Percentiles rank a stretch among this genome's conserved stretches.
phyloP scores from a whole-genome alignment of 1,140 invertebrate genomes.

The Bombus ignitus region DNA sequence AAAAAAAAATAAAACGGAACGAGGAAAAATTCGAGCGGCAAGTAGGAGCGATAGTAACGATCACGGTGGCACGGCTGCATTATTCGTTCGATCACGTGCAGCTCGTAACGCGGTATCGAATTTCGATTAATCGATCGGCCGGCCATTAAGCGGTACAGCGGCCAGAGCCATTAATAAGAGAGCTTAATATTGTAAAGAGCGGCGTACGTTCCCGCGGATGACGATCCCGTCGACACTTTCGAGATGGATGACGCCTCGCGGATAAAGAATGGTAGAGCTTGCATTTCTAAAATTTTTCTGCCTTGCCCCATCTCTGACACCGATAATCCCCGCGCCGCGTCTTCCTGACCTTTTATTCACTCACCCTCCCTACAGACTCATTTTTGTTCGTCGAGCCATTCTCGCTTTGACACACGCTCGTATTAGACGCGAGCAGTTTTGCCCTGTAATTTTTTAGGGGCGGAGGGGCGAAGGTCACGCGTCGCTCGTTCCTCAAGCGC shows the following conservation, averaged over 20 bases:
- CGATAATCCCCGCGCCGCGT: background rate
- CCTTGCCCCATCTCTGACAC: background rate
- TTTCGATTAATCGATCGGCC: constrained; percentile 80
- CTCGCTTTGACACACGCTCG: constrained; percentile 56
- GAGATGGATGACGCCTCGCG: constrained; percentile 64
- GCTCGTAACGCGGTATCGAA: constrained; percentile 74
- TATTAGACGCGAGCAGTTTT: constrained; percentile 42
- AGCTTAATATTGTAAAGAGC: constrained; percentile 77
- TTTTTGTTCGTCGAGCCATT: constrained; percentile 59
- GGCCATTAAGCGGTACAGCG: constrained; percentile 68
- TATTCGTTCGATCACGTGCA: constrained; percentile 53
- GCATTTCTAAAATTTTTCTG: constrained; percentile 66
- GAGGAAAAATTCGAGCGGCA: background rate
- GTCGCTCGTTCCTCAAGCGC: background rate
- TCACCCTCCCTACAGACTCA: constrained; percentile 38
- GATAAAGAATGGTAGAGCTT: constrained; percentile 48
- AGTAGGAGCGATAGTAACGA: background rate
- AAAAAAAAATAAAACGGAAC: background rate
- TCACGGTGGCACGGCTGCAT: constrained; percentile 24
- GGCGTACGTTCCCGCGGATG: constrained; percentile 44
- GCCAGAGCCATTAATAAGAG: constrained; percentile 78
- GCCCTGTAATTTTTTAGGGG: constrained; percentile 64
- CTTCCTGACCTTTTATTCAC: constrained; percentile 38
- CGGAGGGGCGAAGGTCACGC: background rate
- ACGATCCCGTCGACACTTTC: constrained; percentile 55